These are phyloP conservation scores for Spisula solida DNA, from an alignment of 2,888 invertebrate species.

Conservation along the genomic window DNA sequence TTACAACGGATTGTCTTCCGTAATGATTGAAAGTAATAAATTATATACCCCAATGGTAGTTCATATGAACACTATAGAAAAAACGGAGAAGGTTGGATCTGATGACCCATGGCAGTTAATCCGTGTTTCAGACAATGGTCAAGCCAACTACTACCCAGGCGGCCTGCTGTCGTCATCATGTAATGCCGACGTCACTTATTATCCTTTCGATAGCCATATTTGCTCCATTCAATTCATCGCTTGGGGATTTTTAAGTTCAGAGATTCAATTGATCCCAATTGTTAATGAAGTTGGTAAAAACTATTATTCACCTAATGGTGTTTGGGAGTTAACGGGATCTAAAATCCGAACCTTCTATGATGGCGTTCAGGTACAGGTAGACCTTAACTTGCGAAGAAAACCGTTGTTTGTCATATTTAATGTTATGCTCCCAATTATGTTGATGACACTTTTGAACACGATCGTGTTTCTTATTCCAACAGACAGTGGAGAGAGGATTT, in stretches of 20 bases:
- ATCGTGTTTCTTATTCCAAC: neutral
- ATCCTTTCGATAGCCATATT: neutral
- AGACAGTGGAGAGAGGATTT: slow-evolving; percentile 56
- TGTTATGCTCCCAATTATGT: neutral
- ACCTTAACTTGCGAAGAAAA: neutral
- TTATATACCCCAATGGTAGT: neutral
- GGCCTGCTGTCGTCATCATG: neutral
- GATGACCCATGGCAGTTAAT: neutral
- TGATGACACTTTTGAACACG: neutral
- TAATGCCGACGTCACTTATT: neutral
- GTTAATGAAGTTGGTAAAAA: neutral
- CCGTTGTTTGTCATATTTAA: neutral
- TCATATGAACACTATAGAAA: neutral
- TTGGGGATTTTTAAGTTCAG: neutral
- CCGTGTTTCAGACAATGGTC: neutral
- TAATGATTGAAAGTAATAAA: neutral
- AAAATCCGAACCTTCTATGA: neutral
- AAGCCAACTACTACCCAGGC: neutral
- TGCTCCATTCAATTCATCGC: neutral
- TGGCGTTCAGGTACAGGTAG: neutral
- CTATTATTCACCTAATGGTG: neutral
- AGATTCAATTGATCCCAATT: neutral
- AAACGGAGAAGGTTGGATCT: neutral
- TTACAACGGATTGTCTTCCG: neutral
- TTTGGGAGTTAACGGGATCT: neutral